Evolutionary conservation across 30 jellyfish, hydroid and myxozoan genomes (phyloP).

Genomic region (Clytia hemisphaerica): DNA sequence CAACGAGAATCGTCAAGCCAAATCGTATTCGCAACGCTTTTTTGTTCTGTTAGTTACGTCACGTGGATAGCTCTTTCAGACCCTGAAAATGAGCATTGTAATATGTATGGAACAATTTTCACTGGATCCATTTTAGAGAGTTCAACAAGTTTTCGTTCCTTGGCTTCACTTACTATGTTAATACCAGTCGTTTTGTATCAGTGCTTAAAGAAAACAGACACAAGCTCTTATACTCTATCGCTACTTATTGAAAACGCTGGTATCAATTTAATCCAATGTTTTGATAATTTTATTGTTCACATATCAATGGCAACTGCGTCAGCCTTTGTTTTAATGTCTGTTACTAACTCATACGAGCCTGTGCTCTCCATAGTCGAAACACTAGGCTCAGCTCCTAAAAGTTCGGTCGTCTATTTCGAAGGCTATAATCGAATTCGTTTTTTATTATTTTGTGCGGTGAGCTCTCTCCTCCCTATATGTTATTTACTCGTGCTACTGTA

Average conservation of each 20-base stretch:
- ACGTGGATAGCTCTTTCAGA: slow-evolving; percentile 97
- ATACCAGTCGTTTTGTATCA: slow-evolving; percentile 27
- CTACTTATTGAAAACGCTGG: slow-evolving; percentile 31
- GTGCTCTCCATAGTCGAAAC: slow-evolving; percentile 43
- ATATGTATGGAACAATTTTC: slow-evolving; percentile 84
- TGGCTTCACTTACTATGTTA: slow-evolving; percentile 32
- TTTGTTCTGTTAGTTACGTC: slow-evolving; percentile 40
- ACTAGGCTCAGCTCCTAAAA: neutral
- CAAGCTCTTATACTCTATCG: slow-evolving; percentile 42
- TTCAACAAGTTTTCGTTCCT: slow-evolving; percentile 61
- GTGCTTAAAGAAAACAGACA: slow-evolving; percentile 36
- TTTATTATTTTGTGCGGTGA: slow-evolving; percentile 45
- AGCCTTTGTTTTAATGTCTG: slow-evolving; percentile 56
- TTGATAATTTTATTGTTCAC: slow-evolving; percentile 40
- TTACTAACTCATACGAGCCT: slow-evolving; percentile 89
- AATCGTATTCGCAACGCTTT: slow-evolving; percentile 53
- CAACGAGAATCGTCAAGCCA: slow-evolving; percentile 67
- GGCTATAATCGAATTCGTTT: slow-evolving; percentile 71
- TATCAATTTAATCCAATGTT: slow-evolving; percentile 20
- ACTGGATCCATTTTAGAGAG: slow-evolving; percentile 71
- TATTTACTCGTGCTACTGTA: slow-evolving; percentile 39
- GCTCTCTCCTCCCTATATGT: slow-evolving; percentile 57
- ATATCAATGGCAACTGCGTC: slow-evolving; percentile 41
- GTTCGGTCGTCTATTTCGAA: slow-evolving; percentile 21
- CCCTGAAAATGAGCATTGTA: slow-evolving; percentile 84